Conservation (phyloP, 2,113 vertebrate species). For the Aegypius monachus region DNA sequence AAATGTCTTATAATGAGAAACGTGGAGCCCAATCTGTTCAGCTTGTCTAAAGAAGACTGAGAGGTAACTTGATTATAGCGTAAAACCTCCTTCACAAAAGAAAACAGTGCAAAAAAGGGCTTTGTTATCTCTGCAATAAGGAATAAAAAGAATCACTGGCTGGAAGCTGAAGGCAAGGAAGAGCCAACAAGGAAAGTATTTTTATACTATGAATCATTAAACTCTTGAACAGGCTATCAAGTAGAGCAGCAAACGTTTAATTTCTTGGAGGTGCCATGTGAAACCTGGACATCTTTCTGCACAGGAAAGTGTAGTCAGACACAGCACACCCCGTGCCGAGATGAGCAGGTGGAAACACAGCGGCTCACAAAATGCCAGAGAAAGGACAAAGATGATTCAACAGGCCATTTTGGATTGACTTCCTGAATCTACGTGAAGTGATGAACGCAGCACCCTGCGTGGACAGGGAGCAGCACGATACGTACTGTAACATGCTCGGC, state of each 20-base stretch:
- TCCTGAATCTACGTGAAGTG: not conserved
- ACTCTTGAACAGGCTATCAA: not conserved
- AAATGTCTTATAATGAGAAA: not conserved
- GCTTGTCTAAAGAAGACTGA: not conserved
- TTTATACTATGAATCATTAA: constrained; percentile 20
- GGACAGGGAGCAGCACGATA: not conserved
- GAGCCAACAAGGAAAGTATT: constrained; percentile 2
- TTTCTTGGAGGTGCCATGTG: not conserved
- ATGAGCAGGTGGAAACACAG: not conserved
- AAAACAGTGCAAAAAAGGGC: not conserved
- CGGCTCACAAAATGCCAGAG: accelerated
- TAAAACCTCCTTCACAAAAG: not conserved
- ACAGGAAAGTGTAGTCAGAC: not conserved
- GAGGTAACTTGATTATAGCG: not conserved
- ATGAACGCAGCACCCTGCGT: accelerated
- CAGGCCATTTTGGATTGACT: not conserved
- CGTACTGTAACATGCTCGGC: accelerated
- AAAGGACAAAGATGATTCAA: not conserved
- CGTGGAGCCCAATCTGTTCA: not conserved
- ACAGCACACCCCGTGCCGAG: not conserved
- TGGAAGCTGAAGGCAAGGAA: constrained; percentile 29
- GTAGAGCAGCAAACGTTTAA: not conserved
- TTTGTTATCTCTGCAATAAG: not conserved
- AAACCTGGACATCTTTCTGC: not conserved
- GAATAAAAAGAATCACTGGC: not conserved